Percentiles rank a stretch among this genome's conserved stretches.
Conservation (phyloP, 2,797 vertebrate genomes). For the Mus minutoides region DNA sequence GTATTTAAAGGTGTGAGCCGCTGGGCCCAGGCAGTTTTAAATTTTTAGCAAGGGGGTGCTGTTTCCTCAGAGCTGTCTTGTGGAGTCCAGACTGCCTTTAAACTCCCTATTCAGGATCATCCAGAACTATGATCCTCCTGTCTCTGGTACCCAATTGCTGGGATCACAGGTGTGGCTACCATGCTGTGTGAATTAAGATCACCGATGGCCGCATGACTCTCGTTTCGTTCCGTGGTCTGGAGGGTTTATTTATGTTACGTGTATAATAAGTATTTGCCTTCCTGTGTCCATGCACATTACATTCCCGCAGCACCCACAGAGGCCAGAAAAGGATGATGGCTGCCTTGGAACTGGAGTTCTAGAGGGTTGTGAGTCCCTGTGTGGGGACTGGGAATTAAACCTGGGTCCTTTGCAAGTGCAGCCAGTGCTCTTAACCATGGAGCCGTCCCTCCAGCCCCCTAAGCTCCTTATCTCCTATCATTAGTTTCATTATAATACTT, state of each 20-base stretch:
- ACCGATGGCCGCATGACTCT: neutral
- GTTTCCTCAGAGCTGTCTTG: neutral
- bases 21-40: neutral
- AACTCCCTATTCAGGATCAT: neutral
- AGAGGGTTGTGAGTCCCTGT: neutral
- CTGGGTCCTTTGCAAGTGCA: neutral
- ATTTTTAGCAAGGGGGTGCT: neutral
- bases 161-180: neutral
- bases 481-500: neutral
- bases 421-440: neutral
- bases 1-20: neutral
- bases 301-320: neutral
- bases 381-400: neutral
- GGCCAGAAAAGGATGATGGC: neutral
- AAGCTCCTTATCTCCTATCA: rapidly evolving
- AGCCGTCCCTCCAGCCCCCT: too few species aligned
- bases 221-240: neutral
- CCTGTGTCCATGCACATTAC: neutral
- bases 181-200: neutral
- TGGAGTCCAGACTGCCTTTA: neutral
- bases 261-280: neutral
- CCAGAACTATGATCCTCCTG: neutral
- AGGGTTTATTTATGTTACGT: neutral
- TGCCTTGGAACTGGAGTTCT: neutral
- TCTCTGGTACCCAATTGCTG: neutral